Percentiles rank a stretch among this genome's conserved stretches.
phyloP scores from a whole-genome alignment of 2,888 invertebrate genomes.

The Clitarchus hookeri region DNA sequence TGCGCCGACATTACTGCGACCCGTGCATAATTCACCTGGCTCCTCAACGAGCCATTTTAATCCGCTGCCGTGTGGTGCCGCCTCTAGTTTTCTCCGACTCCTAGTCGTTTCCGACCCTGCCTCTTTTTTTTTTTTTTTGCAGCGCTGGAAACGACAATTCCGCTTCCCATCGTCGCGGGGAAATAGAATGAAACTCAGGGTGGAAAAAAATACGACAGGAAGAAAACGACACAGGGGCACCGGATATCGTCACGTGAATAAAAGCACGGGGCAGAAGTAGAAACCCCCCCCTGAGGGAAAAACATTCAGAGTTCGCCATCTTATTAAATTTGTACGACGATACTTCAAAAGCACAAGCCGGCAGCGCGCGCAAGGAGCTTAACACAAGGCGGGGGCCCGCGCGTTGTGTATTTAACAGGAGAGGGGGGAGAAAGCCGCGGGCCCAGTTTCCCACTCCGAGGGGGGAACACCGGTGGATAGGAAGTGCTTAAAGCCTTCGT shows the following conservation, averaged over 20 bases:
- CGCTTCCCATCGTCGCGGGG: background rate
- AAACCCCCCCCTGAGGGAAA: background rate
- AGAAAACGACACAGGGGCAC: background rate
- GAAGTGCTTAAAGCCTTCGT: background rate
- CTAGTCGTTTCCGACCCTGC: background rate
- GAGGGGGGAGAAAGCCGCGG: background rate
- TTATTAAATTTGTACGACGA: background rate
- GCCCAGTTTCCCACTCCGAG: background rate
- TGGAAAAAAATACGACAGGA: background rate
- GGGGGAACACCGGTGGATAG: background rate
- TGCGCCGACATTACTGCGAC: background rate
- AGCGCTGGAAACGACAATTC: background rate
- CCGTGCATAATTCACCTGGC: constrained; percentile 1
- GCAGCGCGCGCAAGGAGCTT: background rate
- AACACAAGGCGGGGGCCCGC: too few species aligned
- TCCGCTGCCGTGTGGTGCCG: background rate
- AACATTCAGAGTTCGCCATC: background rate
- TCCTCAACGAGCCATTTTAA: background rate
- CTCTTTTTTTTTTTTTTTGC: background rate
- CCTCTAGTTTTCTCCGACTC: too few species aligned
- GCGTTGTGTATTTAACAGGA: background rate
- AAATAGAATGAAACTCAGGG: background rate
- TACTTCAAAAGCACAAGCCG: background rate
- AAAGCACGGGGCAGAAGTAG: background rate
- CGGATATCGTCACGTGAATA: background rate